Base-by-base conservation (phyloP, 2,888 invertebrate species). In the Lingula anatina region DNA sequence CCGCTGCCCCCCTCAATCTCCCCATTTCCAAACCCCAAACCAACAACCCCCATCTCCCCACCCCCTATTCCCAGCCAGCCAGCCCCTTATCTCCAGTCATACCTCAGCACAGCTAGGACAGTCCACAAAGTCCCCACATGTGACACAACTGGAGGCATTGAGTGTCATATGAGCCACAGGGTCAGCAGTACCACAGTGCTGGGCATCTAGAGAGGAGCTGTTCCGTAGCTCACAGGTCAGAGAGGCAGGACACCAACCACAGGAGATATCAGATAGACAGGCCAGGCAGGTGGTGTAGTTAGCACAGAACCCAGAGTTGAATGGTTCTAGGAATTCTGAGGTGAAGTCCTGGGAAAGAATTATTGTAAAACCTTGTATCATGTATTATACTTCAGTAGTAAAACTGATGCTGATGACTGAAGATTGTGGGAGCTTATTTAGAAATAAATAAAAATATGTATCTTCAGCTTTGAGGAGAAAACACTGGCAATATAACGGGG, bases 71-170 rank as follows among this genome's bases (percentile, higher is more conserved):
- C n/a, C n/a, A n/a, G n/a, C n/a, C n/a, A n/a, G n/a, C n/a, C n/a
- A n/a, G n/a, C n/a, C n/a, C n/a, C n/a, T n/a, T n/a, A n/a, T n/a
- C n/a, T n/a, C n/a, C n/a, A n/a, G n/a, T n/a, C n/a, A n/a, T 37
- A 85, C 85, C n/a, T 84, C 80, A 2, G 90, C 85, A 76, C 94
- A 94, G 24, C 87, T 85, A 62, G 87, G 85, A 73, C 95, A 95
- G 44, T 88, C 86, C 45, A 93, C 90, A 74, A 87, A 87, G 75
- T 93, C 91, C 1, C 88, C 86, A 72, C 95, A 95, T 66, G 89
- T 87, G 9, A 89, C 85, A 70, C 94, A 94, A 25, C 88, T 85
- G 21, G 86, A 84, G 0, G 91, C 88, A 62, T 86, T 87, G 57
- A 89, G 83, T 1, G 89, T 89, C 15, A 92, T 79, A 69, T 89